Conservation (phyloP, 2,888 invertebrate species). For the Prosapia bicincta region DNA sequence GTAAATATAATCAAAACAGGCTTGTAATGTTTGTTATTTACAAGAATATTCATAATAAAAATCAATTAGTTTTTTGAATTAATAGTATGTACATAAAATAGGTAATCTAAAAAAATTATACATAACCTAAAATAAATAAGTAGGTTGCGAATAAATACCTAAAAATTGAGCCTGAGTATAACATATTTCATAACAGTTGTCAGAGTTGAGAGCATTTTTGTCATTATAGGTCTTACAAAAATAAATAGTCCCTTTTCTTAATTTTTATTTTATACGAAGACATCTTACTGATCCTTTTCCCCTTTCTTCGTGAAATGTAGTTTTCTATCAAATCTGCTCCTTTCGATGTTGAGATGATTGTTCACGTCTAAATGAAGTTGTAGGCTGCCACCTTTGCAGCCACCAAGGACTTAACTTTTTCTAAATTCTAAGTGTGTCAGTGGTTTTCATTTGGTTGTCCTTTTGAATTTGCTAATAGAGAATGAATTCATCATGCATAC, state of each 20-base stretch:
- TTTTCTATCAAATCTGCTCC: background rate
- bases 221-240: background rate
- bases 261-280: background rate
- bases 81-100: background rate
- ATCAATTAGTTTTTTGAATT: no score
- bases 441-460: background rate
- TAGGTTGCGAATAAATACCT: background rate
- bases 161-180: background rate
- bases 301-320: background rate
- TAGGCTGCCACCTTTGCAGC: background rate
- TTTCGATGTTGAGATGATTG: background rate
- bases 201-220: background rate
- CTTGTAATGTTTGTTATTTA: no score
- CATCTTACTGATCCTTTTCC: background rate
- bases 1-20: background rate
- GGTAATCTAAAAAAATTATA: no score
- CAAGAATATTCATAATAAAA: no score
- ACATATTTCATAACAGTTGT: background rate
- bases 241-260: background rate
- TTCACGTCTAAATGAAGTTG: background rate
- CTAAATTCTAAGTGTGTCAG: background rate
- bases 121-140: no score
- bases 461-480: background rate
- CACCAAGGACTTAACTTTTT: background rate
- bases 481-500: background rate